These are phyloP conservation scores for Noctua fimbriata DNA, from an alignment of 2,888 invertebrate genomes.

Conservation along the genomic window DNA sequence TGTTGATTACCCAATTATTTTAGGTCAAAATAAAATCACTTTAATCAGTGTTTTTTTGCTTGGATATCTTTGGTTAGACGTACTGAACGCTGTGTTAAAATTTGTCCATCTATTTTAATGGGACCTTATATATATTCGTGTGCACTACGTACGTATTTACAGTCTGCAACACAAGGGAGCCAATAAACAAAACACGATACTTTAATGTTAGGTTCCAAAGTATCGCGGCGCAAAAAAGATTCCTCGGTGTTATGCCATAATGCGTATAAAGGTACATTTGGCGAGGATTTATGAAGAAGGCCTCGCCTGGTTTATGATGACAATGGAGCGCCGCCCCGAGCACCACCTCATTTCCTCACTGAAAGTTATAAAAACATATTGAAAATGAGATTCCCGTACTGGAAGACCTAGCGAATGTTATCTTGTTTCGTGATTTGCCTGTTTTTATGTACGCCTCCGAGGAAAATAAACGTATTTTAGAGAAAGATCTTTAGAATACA, in stretches of 20 bases:
- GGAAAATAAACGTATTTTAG: slow-evolving; percentile 85
- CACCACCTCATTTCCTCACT: slow-evolving; percentile 89
- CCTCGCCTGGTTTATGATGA: slow-evolving; percentile 89
- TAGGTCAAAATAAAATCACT: too few relatives aligned
- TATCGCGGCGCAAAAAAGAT: slow-evolving; percentile 80
- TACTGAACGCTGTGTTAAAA: too few relatives aligned
- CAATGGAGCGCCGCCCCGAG: slow-evolving; percentile 86
- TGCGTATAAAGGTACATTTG: slow-evolving; percentile 89
- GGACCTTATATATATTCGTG: too few relatives aligned
- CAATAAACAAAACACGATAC: slow-evolving; percentile 75
- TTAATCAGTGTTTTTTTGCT: too few relatives aligned
- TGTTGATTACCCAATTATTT: too few relatives aligned
- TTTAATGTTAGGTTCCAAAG: slow-evolving; percentile 85
- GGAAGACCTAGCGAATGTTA: slow-evolving; percentile 87
- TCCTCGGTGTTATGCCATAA: slow-evolving; percentile 86
- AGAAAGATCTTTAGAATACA: slow-evolving; percentile 73
- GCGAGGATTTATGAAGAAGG: slow-evolving; percentile 88
- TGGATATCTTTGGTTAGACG: too few relatives aligned
- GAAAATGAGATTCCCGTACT: slow-evolving; percentile 89
- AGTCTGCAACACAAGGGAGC: slow-evolving; percentile 55
- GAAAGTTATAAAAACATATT: slow-evolving; percentile 91
- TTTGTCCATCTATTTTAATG: too few relatives aligned
- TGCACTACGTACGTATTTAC: not conserved
- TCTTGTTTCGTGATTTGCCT: slow-evolving; percentile 89
- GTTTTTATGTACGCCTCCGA: slow-evolving; percentile 85